Evolutionary conservation across 2,797 vertebrate genomes (phyloP).

Genomic region (Gymnodraco acuticeps): DNA sequence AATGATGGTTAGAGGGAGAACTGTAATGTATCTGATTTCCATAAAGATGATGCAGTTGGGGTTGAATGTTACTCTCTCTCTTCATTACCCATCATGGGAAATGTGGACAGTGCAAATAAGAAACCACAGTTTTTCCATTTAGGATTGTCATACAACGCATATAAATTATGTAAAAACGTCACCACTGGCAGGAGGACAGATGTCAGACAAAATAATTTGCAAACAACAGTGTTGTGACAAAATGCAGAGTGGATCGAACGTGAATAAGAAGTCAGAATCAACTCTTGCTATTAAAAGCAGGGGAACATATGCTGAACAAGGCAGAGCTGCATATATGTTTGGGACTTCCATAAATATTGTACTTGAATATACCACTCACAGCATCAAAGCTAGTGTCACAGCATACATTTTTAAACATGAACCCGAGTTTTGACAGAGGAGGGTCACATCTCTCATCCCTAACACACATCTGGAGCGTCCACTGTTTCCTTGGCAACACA

Average conservation of each 20-base stretch:
- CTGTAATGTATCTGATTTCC: constrained; percentile 28
- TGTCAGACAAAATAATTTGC: constrained; percentile 22
- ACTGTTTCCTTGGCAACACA: constrained; percentile 75
- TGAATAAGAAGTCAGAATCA: background rate
- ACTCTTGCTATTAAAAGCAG: constrained; percentile 13
- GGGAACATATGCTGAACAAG: constrained; percentile 11
- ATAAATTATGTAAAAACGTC: constrained; percentile 12
- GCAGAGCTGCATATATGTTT: constrained; percentile 1
- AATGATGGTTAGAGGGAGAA: constrained; percentile 15
- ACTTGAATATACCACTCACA: constrained; percentile 37
- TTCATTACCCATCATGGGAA: constrained; percentile 3
- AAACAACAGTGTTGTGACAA: constrained; percentile 8
- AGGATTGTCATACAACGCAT: constrained; percentile 16
- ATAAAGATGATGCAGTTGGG: constrained; percentile 19
- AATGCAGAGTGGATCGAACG: background rate
- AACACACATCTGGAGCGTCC: constrained; percentile 71
- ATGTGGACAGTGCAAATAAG: background rate
- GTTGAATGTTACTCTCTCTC: constrained; percentile 23
- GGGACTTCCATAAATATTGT: constrained; percentile 52
- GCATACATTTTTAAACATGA: constrained; percentile 56
- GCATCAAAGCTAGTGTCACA: constrained; percentile 40
- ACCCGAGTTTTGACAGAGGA: constrained; percentile 20
- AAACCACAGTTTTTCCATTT: constrained; percentile 23
- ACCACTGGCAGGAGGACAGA: background rate
- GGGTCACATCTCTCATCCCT: constrained; percentile 41